A percentile compares a stretch with the other conserved stretches of the same genome.
These are phyloP conservation scores for Plagodis pulveraria DNA, from an alignment of 2,888 invertebrate species.

Conservation along the genomic window DNA sequence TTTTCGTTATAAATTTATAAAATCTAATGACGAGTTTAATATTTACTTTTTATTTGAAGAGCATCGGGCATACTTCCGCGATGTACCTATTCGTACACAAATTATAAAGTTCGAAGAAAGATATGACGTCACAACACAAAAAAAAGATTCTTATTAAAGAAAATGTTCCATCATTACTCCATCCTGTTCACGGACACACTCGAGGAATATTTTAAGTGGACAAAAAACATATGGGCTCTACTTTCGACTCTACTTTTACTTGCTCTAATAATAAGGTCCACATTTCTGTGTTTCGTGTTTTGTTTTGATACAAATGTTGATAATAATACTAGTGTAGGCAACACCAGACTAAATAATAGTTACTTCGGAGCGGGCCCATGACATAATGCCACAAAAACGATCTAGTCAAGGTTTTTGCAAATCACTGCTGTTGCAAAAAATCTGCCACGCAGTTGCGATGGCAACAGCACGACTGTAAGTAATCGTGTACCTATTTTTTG, in stretches of 20 bases:
- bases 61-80: no score
- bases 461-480: conserved; percentile 32
- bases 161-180: conserved; percentile 48
- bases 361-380: conserved; percentile 39
- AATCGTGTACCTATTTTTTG: conserved; percentile 1
- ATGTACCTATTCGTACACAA: neutral
- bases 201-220: conserved; percentile 35
- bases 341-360: neutral
- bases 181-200: conserved; percentile 44
- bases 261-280: conserved; percentile 5
- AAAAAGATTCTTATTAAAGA: conserved; percentile 42
- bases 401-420: conserved; percentile 50
- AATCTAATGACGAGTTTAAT: no score
- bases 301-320: conserved; percentile 30
- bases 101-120: conserved; percentile 31
- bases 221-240: conserved; percentile 35
- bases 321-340: conserved; percentile 45
- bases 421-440: conserved; percentile 43
- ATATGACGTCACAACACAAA: conserved; percentile 38
- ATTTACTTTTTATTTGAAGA: no score
- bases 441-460: conserved; percentile 35
- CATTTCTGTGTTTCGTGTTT: neutral
- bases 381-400: conserved; percentile 61
- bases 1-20: no score
- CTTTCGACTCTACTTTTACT: neutral